Evolutionary conservation across 2,113 vertebrate genomes (phyloP).

Genomic region (Copsychus sechellarum): DNA sequence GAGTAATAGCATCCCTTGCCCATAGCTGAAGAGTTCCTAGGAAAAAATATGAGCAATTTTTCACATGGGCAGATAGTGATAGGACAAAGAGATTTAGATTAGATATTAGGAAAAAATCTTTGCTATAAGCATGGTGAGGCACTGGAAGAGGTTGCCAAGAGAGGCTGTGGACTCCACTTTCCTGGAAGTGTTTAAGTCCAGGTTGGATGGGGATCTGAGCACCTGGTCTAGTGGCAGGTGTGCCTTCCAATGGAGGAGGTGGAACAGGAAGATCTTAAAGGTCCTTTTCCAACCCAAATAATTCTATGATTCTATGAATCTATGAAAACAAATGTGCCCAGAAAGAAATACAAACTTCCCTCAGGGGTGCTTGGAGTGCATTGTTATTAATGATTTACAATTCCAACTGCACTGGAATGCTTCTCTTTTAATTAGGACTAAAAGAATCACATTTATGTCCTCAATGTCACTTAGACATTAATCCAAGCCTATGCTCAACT

Average conservation of each 20-base stretch:
- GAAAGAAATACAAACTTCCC: not conserved
- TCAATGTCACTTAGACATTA: not conserved
- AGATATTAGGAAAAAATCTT: not conserved
- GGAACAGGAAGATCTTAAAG: not conserved
- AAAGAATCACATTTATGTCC: not conserved
- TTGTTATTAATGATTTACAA: not conserved
- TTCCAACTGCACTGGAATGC: not conserved
- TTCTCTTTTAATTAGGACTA: not conserved
- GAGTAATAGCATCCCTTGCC: not conserved
- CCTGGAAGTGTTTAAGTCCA: rapidly evolving
- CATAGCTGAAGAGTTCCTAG: not conserved
- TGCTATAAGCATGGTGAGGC: not conserved
- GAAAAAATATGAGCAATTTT: not conserved
- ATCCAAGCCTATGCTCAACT: not conserved
- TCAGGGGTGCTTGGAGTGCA: not conserved
- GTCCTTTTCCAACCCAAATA: not conserved
- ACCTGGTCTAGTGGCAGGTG: not conserved
- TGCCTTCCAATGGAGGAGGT: not conserved
- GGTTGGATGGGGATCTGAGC: not conserved
- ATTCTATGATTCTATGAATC: not conserved
- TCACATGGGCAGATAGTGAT: rapidly evolving
- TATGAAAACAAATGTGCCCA: not conserved
- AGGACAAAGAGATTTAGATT: not conserved
- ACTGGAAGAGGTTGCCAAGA: not conserved
- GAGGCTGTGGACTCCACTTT: not conserved